Evolutionary conservation across 1,140 invertebrate genomes (phyloP), one percentile per base, ranked within the genome.

Genomic region (Drosophila bocqueti): DNA sequence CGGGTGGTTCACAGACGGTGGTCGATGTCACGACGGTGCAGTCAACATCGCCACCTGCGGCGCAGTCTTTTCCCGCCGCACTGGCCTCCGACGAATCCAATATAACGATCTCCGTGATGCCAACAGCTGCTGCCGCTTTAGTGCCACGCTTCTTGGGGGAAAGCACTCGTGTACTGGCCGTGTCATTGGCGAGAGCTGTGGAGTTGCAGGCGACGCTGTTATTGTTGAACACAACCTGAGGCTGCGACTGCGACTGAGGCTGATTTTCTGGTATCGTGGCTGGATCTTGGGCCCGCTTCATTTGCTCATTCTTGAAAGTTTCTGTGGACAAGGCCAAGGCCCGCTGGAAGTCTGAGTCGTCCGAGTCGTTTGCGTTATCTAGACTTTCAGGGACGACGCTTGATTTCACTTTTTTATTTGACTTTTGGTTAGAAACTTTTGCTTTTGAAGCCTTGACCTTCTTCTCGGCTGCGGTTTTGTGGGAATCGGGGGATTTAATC

Each of bases 11-110:
- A 40, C 69, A 67, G 11, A 57, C 29, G 4, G 86, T 90, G 5
- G 90, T 92, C 0, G 90, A 92, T 15, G 90, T 86, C 15, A 92
- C 90, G 13, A 86, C 61, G 2, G 90, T 82, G 45, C 90, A 92
- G 43, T 91, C 90, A 7, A 43, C 66, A 42, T 91, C 90, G 18
- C 58, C 50, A 11, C 54, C 58, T 8, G 11, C 6, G 21, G 31
- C 4, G 10, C 24, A 8, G 38, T 26, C 38, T 18, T 21, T 16
- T 16, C 6, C 26, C 31, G 9, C 10, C 34, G 24, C 9, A 15
- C 34, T n/a, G 5, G 15, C 15, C 1, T 26, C n/a, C 5, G 57
- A 31, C 0, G 55, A 43, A 9, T 26, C 38, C 11, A 11, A 18
- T 4, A 2, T 16, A 9, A 26, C 45, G 4, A 36, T 3, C 16